These are phyloP conservation scores for Drosophila eugracilis DNA, from an alignment of 1,140 invertebrate species.

Conservation along the genomic window DNA sequence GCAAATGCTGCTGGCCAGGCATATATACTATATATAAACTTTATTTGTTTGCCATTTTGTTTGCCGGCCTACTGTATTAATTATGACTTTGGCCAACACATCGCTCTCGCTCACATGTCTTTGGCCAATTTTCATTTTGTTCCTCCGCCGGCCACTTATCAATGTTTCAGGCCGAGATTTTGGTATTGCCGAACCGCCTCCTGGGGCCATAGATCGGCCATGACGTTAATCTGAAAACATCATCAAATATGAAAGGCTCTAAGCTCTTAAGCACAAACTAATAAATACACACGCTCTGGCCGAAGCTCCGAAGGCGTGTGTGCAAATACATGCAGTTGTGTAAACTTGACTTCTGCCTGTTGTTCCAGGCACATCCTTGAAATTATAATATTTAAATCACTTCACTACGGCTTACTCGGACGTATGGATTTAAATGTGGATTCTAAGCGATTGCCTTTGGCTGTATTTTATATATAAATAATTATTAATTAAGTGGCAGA, in stretches of 20 bases:
- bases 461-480: no score
- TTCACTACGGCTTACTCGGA: no score
- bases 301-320: conserved; percentile 14
- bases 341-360: conserved; percentile 38
- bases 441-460: neutral
- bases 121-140: conserved; percentile 28
- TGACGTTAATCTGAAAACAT: conserved; percentile 63
- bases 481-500: no score
- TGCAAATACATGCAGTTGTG: conserved; percentile 22
- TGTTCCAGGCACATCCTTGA: conserved; percentile 23
- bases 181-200: conserved; percentile 33
- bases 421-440: neutral
- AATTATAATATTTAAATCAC: conserved; percentile 32
- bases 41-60: conserved; percentile 44
- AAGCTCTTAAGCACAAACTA: conserved; percentile 26
- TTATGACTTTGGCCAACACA: conserved; percentile 34
- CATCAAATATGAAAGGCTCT: conserved; percentile 61
- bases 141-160: conserved; percentile 29
- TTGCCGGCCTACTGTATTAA: conserved; percentile 39
- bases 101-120: conserved; percentile 12
- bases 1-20: conserved; percentile 50
- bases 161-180: conserved; percentile 35
- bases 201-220: conserved; percentile 45
- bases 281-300: conserved; percentile 2
- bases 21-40: conserved; percentile 19